Conservation (phyloP, 2,888 invertebrate species). For the Idaea biselata region DNA sequence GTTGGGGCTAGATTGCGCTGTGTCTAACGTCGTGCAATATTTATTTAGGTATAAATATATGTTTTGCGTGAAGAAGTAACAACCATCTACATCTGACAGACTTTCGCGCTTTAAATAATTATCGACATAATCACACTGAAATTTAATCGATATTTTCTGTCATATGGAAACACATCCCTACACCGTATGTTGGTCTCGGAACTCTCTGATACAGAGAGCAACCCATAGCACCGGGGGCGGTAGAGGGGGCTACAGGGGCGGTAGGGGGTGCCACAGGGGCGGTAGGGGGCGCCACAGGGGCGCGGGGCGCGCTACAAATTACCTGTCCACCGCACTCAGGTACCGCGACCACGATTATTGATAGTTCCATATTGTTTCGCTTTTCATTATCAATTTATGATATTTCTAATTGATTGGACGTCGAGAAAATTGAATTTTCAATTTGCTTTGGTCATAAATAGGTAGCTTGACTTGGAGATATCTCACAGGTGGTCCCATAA, state of each 20-base stretch:
- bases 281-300: conserved; percentile 14
- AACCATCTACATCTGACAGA: too few relatives aligned
- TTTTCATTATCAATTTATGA: conserved; percentile 33
- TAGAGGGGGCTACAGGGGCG: conserved; percentile 13
- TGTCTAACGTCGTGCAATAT: too few relatives aligned
- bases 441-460: neutral
- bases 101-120: neutral
- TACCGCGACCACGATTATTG: conserved; percentile 43
- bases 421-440: neutral
- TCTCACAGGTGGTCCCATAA: too few relatives aligned
- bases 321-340: conserved; percentile 66
- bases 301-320: conserved; percentile 49
- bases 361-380: conserved; percentile 40
- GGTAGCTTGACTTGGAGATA: too few relatives aligned
- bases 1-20: too few relatives aligned
- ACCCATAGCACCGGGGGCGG: conserved; percentile 17
- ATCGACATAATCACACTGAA: neutral
- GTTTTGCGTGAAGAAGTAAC: too few relatives aligned
- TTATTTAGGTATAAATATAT: too few relatives aligned
- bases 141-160: neutral
- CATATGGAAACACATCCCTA: neutral
- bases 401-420: conserved; percentile 25
- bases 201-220: conserved; percentile 2
- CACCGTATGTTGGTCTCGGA: neutral
- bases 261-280: conserved; percentile 13